A percentile compares a stretch with the other conserved stretches of the same genome.
These are phyloP conservation scores for Dreissena polymorpha DNA, from an alignment of 1,140 invertebrate species.

Conservation along the genomic window DNA sequence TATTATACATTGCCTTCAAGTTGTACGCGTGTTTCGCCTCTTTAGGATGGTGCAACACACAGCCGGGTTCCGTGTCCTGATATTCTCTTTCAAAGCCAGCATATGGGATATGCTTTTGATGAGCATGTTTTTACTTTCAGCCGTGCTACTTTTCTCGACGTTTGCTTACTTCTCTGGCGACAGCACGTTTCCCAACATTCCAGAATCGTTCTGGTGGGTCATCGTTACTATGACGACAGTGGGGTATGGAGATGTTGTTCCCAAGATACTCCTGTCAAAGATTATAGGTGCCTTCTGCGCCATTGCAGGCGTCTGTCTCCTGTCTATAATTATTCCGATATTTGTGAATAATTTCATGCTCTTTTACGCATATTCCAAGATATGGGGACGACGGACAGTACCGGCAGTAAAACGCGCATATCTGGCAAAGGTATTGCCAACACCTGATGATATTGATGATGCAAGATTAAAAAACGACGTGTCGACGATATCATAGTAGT, in stretches of 20 bases:
- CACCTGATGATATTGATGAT: too few species aligned
- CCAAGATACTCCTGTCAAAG: conserved; percentile 70
- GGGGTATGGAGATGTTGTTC: conserved; percentile 87
- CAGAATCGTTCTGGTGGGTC: conserved; percentile 97
- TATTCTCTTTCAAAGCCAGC: conserved; percentile 86
- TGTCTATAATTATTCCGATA: conserved; percentile 93
- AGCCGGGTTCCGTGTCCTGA: conserved; percentile 97
- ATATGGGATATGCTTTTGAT: conserved; percentile 60
- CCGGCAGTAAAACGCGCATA: too few species aligned
- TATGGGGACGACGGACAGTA: not conserved
- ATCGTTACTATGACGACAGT: conserved; percentile 98
- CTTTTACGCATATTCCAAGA: conserved; percentile 62
- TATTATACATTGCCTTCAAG: conserved; percentile 53
- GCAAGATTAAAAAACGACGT: too few species aligned
- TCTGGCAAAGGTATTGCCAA: too few species aligned
- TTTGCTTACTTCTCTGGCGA: conserved; percentile 63
- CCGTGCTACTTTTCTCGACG: conserved; percentile 61
- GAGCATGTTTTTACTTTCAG: conserved; percentile 58
- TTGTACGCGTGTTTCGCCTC: conserved; percentile 66
- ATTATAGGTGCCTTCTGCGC: conserved; percentile 90
- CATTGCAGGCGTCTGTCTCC: conserved; percentile 91
- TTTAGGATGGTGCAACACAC: conserved; percentile 85
- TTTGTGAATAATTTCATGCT: conserved; percentile 91
- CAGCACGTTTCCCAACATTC: conserved; percentile 85
- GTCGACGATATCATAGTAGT: too few species aligned